A percentile compares a stretch with the other conserved stretches of the same genome.
Evolutionary conservation across 37 sponge, comb jelly and placozoan species (phyloP).

Genomic region (Cliona cf. orientalis): DNA sequence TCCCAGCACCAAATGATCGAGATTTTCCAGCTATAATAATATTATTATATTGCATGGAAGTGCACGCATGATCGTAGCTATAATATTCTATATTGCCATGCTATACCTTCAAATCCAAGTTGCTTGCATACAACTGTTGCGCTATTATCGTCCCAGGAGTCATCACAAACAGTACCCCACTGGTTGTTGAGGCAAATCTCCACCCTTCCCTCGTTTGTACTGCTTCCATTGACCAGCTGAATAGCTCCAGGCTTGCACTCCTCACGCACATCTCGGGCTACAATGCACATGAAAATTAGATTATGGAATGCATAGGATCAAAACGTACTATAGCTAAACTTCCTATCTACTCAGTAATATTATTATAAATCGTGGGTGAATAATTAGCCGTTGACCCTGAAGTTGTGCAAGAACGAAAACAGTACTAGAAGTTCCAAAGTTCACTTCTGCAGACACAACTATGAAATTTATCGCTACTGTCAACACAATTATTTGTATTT

Average conservation of each 20-base stretch:
- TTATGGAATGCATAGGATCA: too few relatives aligned
- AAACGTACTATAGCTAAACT: neutral
- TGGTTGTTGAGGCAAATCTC: neutral
- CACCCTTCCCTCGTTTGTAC: neutral
- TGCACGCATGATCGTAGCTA: neutral
- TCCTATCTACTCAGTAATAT: too few relatives aligned
- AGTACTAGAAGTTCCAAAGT: too few relatives aligned
- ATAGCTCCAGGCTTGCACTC: neutral
- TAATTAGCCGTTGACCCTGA: neutral
- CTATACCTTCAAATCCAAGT: neutral
- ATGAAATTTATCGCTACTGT: too few relatives aligned
- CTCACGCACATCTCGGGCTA: too few relatives aligned
- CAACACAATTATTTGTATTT: too few relatives aligned
- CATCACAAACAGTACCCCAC: slow-evolving; percentile 8
- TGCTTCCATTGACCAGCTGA: neutral
- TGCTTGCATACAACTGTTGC: slow-evolving; percentile 12
- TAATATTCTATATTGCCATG: neutral
- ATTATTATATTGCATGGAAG: neutral
- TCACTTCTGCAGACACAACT: too few relatives aligned
- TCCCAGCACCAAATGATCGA: neutral
- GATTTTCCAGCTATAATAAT: neutral
- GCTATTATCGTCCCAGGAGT: neutral
- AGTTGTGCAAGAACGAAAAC: too few relatives aligned
- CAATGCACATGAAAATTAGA: too few relatives aligned
- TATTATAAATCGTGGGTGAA: neutral